Base-by-base conservation (phyloP, 2,888 invertebrate species). In the Eugnorisma glareosa region DNA sequence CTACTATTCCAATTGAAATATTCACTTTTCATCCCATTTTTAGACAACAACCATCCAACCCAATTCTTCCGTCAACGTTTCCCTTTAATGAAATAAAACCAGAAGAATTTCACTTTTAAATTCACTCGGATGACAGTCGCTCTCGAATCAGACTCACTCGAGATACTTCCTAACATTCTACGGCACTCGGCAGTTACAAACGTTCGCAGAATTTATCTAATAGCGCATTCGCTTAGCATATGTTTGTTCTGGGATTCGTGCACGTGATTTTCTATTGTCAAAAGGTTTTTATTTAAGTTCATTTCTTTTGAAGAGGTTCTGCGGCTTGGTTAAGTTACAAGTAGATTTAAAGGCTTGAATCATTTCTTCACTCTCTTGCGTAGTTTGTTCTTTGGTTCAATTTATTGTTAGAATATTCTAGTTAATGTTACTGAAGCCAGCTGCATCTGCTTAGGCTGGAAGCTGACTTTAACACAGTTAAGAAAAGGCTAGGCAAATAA, bases 91-190 rank as follows among this genome's bases (percentile, higher is more conserved):
- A 61, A 61, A 77, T 77, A 77, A 78, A 78, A 75, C 64, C 57
- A n/a, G n/a, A 48, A 48, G 72, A 64, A 85, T 86, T 82, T 77
- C 57, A 79, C 76, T 79, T 87, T 83, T 79, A 87, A 85, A 88
- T 85, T 79, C 78, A 77, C 77, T 66, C 51, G 66, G 61, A 71
- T 79, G 82, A 74, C 77, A 79, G 61, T 69, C 73, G 73, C 70
- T 67, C 70, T 77, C 61, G 63, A 88, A 83, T 82, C 79, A 67
- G 63, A 64, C 51, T 71, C 78, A 74, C 68, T 81, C 66, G 59
- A 79, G 76, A 57, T 69, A 72, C 75, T 76, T 35, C 57, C 67
- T 35, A 64, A 68, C 48, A 69, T 83, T 77, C 77, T 69, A 81
- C 84, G 63, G 79, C 82, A 82, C 54, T 77, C 76, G 18, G 18